Evolutionary conservation across 2,113 vertebrate genomes (phyloP).

Genomic region (Peucedramus taeniatus): DNA sequence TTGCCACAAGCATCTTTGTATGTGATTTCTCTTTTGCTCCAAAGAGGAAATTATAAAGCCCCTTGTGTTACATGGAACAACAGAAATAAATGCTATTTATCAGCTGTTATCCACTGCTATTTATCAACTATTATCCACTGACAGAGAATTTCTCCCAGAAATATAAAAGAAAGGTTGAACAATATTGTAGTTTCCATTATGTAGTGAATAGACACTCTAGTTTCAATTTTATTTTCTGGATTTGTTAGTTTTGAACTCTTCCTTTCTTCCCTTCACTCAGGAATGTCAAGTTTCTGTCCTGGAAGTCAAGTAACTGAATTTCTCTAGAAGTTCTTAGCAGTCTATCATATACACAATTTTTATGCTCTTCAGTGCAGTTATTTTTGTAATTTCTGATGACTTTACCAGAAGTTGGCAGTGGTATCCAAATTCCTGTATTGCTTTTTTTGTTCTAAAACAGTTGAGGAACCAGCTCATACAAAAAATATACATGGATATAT

Average conservation of each 20-base stretch:
- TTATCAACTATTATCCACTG: not conserved
- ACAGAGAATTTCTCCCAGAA: not conserved
- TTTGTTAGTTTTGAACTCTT: not conserved
- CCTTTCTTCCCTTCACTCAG: not conserved
- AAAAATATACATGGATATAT: not conserved
- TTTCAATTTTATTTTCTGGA: not conserved
- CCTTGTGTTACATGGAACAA: not conserved
- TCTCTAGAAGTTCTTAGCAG: not conserved
- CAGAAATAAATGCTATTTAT: not conserved
- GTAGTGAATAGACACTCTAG: not conserved
- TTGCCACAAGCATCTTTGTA: not conserved
- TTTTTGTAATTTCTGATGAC: conserved; percentile 37
- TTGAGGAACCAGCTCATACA: not conserved
- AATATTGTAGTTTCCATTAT: not conserved
- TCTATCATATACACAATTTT: not conserved
- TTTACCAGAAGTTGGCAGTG: conserved; percentile 35
- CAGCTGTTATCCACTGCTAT: not conserved
- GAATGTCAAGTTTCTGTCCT: not conserved
- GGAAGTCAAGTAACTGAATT: not conserved
- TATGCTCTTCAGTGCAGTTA: conserved; percentile 16
- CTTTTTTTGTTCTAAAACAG: conserved; percentile 28
- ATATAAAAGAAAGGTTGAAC: not conserved
- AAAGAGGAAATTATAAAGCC: not conserved
- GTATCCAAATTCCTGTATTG: not conserved
- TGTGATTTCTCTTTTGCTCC: not conserved